Evolutionary conservation across 2,797 vertebrate species (phyloP), one percentile per base, ranked within the genome.

Genomic region (Sebastes iracundus): DNA sequence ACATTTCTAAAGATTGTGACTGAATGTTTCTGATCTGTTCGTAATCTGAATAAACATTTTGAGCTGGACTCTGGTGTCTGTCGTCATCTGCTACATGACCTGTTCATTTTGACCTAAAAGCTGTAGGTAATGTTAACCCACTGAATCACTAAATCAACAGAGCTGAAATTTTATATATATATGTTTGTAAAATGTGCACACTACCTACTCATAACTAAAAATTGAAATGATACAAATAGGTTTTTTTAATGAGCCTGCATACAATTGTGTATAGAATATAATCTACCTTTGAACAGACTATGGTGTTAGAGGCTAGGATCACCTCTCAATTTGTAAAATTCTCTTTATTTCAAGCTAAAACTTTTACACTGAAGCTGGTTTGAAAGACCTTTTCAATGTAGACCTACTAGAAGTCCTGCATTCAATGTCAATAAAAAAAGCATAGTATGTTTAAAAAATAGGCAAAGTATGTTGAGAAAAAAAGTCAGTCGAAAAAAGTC

Each of bases 41-140:
- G 20, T 71, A n/a, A 38, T 75, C 65, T 84, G 46, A 95, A 92
- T 94, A 94, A 94, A 94, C 58, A 5, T 87, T 91, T 89, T 93
- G 83, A 85, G 88, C 87, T 93, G 93, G 70, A 87, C 5, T 66
- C 12, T 11, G 18, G 3, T 25, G 12, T 83, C 10, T 60, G 28
- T 56, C 10, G 55, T 7, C 8, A 6, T 84, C 12, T 64, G 3
- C 46, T 10, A 1, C 4, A 11, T 35, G 28, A 30, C 23, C 23
- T 25, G 2, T 20, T 67, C 20, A 27, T 20, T 2, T 16, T 52
- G 0, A 42, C 20, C 1, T 18, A 2, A 49, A 3, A n/a, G 14
- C 2, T 20, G 14, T 42, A 42, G 38, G 3, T 23, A 3, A 9
- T n/a, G 3, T 80, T 42, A 10, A 13, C 9, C 12, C 49, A 16